Evolutionary conservation across 2,113 vertebrate species (phyloP).

Genomic region (Chrysemys picta): DNA sequence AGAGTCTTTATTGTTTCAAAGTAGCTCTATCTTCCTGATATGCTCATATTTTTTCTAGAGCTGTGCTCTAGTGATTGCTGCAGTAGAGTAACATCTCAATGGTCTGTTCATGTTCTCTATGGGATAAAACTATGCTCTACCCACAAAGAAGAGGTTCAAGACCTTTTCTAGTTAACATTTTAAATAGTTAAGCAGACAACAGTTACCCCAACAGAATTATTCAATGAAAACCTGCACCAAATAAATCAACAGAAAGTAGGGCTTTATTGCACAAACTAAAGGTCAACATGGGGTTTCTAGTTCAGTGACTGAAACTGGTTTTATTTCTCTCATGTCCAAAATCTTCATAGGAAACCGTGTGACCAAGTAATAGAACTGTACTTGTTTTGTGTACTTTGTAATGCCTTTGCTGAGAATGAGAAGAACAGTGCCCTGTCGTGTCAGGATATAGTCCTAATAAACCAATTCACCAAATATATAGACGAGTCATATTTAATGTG

Average conservation of each 20-base stretch:
- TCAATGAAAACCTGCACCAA: constrained; percentile 9
- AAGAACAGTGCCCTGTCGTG: neutral
- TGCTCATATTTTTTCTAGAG: neutral
- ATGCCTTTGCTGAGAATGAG: neutral
- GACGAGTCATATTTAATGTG: constrained; percentile 7
- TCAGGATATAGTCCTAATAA: constrained; percentile 6
- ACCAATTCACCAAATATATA: neutral
- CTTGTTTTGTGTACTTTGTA: constrained; percentile 24
- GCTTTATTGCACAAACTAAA: neutral
- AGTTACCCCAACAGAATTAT: neutral
- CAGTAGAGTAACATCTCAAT: neutral
- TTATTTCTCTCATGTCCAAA: constrained; percentile 41
- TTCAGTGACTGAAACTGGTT: constrained; percentile 23
- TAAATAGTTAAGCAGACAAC: neutral
- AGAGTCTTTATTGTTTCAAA: neutral
- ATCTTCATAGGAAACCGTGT: constrained; percentile 19
- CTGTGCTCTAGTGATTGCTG: neutral
- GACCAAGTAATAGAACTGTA: neutral
- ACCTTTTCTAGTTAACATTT: neutral
- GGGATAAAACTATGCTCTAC: neutral
- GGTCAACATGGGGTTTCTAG: constrained; percentile 14
- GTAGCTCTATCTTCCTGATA: constrained; percentile 18
- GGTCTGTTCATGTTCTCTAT: neutral
- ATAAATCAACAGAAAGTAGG: neutral
- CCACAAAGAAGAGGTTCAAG: neutral